Base-by-base conservation (phyloP, 1,140 invertebrate genomes). In the Vanessa tameamea region DNA sequence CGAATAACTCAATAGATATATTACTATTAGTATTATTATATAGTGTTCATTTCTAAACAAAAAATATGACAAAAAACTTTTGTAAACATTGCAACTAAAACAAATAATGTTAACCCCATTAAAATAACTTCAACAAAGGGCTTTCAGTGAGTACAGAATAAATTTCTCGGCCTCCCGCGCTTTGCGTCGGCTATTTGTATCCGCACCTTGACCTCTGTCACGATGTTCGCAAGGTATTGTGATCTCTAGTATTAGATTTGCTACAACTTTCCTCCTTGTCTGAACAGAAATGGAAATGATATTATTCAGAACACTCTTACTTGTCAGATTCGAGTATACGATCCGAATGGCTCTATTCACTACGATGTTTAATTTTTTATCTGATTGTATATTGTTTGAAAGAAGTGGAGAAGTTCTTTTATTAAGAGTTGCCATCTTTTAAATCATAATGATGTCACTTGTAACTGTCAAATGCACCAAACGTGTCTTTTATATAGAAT, bases 161-260 rank as follows among this genome's bases (percentile, higher is more conserved):
- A 61, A 37, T 61, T 61, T 57, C 50, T 66, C 43, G 51, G 55
- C 47, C 51, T 64, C 73, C 67, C 67, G 61, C 67, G 51, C 59
- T 75, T 76, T 64, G 14, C 47, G 14, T 78, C 67, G 66, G 75
- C 74, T 78, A 70, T 82, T 78, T 78, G 70, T 80, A 73, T 73
- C 71, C 74, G 67, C 78, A 80, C 77, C 81, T 79, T 84, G 83
- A 87, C 80, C 85, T 75, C 73, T 76, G 69, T 81, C 82, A 84
- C 78, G 83, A 87, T 66, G 68, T 76, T 64, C 47, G 80, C 72
- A 76, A 81, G 81, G 72, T 75, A 79, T 82, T 72, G 78, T 72
- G 78, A 79, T 74, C 67, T 71, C 63, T 74, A 47, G 69, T 66
- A 43, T 64, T 59, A 73, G 57, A 72, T 71, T 47, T 66, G 53